A percentile compares a stretch with the other conserved stretches of the same genome.
Conservation (phyloP, 2,113 vertebrate genomes). For the Chlamydotis undulata region DNA sequence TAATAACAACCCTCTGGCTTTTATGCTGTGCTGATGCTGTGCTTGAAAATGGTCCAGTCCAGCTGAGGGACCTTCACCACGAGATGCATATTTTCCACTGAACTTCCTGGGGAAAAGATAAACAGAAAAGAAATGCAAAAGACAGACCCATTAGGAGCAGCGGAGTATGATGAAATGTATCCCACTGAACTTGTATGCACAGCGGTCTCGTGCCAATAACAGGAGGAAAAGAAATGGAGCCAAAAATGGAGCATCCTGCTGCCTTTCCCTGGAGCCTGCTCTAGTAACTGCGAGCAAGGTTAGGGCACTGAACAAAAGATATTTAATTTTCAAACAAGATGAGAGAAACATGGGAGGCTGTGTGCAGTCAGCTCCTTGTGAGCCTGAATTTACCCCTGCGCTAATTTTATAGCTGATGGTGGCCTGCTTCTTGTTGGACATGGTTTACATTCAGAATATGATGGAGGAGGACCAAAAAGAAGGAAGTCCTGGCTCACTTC, state of each 20-base stretch:
- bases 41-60: slow-evolving; percentile 68
- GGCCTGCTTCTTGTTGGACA: slow-evolving; percentile 25
- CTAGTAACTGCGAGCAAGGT: slow-evolving; percentile 10
- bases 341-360: not conserved
- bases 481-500: not conserved
- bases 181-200: slow-evolving; percentile 65
- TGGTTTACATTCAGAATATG: slow-evolving; percentile 12
- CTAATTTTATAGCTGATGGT: slow-evolving; percentile 17
- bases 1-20: slow-evolving; percentile 38
- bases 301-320: slow-evolving; percentile 45
- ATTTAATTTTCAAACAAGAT: slow-evolving; percentile 50
- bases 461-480: not conserved
- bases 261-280: slow-evolving; percentile 50
- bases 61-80: slow-evolving; percentile 68
- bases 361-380: not conserved
- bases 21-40: slow-evolving; percentile 56
- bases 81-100: slow-evolving; percentile 71
- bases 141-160: slow-evolving; percentile 40
- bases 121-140: slow-evolving; percentile 69
- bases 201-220: slow-evolving; percentile 37
- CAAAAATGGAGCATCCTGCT: slow-evolving; percentile 62
- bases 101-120: slow-evolving; percentile 77
- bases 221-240: slow-evolving; percentile 56
- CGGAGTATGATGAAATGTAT: slow-evolving; percentile 56
- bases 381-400: not conserved